These are phyloP conservation scores for Anomalospiza imberbis DNA, from an alignment of 2,797 vertebrate species.

Conservation along the genomic window DNA sequence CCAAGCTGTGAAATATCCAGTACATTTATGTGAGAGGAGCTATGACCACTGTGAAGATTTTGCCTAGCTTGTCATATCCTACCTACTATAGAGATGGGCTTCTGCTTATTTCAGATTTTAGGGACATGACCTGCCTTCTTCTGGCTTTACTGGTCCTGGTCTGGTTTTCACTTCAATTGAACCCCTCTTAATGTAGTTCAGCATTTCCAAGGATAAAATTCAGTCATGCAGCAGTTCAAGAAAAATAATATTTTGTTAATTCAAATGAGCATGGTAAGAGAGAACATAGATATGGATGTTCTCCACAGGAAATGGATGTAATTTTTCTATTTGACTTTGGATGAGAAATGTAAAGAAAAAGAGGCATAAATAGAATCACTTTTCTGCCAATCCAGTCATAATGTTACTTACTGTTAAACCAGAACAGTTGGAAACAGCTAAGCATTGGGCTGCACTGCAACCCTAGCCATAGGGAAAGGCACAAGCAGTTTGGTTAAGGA, in stretches of 20 bases:
- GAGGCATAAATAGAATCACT: background rate
- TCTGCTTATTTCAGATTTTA: background rate
- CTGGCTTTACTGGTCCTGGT: background rate
- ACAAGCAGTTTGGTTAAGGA: constrained; percentile 29
- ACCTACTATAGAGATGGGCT: background rate
- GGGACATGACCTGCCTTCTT: background rate
- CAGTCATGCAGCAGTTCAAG: background rate
- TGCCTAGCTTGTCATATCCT: background rate
- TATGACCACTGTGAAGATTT: background rate
- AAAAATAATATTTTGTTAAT: background rate
- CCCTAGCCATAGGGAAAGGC: constrained; percentile 2
- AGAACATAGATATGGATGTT: background rate
- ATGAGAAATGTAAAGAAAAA: background rate
- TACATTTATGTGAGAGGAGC: background rate
- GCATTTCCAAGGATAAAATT: background rate
- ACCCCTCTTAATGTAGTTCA: background rate
- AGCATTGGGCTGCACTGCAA: background rate
- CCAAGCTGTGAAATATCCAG: background rate
- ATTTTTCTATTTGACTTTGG: constrained; percentile 4
- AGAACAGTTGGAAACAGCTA: background rate
- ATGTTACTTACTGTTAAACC: background rate
- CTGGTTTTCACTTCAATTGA: background rate
- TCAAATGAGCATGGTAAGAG: background rate
- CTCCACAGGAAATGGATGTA: background rate
- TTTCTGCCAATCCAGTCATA: background rate